Percentiles rank a stretch among this genome's conserved stretches.
Evolutionary conservation across 2,113 vertebrate species (phyloP).

Genomic region (Ceyx margarethae): DNA sequence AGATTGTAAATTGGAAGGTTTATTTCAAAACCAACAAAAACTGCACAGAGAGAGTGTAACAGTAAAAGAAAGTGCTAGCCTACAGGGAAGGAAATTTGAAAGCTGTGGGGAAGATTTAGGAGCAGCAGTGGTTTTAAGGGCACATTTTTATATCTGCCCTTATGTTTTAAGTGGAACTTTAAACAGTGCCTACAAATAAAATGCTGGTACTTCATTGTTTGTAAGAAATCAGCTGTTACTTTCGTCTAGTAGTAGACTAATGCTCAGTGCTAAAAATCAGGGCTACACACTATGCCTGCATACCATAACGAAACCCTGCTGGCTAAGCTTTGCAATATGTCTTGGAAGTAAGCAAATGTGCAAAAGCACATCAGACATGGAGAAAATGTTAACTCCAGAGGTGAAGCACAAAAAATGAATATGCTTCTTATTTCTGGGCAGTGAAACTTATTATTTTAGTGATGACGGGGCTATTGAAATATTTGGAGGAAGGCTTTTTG

Average conservation of each 20-base stretch:
- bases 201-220: slow-evolving; percentile 15
- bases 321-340: neutral
- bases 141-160: neutral
- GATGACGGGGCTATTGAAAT: neutral
- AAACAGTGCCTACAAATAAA: slow-evolving; percentile 14
- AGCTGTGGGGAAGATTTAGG: slow-evolving; percentile 35
- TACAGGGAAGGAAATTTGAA: slow-evolving; percentile 19
- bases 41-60: neutral
- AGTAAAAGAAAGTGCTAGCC: neutral
- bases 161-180: slow-evolving; percentile 18
- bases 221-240: neutral
- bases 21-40: slow-evolving; percentile 24
- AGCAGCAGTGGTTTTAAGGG: slow-evolving; percentile 4
- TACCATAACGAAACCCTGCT: neutral
- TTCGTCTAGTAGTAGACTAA: neutral
- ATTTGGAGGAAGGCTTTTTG: neutral
- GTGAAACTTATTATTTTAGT: slow-evolving; percentile 33
- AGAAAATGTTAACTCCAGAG: slow-evolving; percentile 23
- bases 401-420: neutral
- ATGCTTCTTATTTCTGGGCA: slow-evolving; percentile 9
- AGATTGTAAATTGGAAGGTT: slow-evolving; percentile 11
- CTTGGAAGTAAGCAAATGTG: neutral
- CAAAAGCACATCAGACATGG: neutral
- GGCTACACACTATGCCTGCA: neutral
- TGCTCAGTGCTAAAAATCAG: neutral